Evolutionary conservation across 2,113 vertebrate species (phyloP).

Genomic region (Zapus hudsonius): DNA sequence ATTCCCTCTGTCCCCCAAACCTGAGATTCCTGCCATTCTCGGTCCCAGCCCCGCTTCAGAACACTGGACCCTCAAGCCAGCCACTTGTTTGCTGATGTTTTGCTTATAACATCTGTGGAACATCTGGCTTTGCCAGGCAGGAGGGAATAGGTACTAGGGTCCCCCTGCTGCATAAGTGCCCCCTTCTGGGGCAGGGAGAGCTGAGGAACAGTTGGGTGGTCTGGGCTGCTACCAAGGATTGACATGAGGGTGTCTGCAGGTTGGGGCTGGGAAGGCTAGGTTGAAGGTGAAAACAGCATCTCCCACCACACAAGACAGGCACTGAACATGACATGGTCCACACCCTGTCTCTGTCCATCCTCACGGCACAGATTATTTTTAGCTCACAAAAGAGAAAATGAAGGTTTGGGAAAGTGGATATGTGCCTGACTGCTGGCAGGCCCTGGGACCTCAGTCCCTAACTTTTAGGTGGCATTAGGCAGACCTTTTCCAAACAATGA

Average conservation of each 20-base stretch:
- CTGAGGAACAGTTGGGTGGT: neutral
- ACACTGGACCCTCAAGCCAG: neutral
- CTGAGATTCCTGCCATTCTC: neutral
- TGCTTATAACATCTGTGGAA: constrained; percentile 52
- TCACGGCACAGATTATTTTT: neutral
- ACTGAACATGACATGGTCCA: accelerated
- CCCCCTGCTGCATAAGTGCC: neutral
- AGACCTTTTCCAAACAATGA: neutral
- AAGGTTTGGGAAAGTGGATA: neutral
- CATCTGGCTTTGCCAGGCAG: constrained; percentile 53
- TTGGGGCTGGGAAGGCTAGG: neutral
- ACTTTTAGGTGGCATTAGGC: neutral
- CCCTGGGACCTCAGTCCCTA: neutral
- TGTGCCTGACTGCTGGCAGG: neutral
- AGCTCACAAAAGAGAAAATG: neutral
- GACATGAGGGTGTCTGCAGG: neutral
- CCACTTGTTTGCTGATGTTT: neutral
- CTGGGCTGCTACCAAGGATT: neutral
- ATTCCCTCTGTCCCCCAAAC: neutral
- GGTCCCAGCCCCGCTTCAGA: neutral
- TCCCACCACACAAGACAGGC: neutral
- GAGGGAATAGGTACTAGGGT: neutral
- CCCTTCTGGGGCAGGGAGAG: neutral
- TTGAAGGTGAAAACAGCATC: neutral
- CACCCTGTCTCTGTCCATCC: neutral